phyloP scores from a whole-genome alignment of 2,888 invertebrate species.

The Ophraella communa region DNA sequence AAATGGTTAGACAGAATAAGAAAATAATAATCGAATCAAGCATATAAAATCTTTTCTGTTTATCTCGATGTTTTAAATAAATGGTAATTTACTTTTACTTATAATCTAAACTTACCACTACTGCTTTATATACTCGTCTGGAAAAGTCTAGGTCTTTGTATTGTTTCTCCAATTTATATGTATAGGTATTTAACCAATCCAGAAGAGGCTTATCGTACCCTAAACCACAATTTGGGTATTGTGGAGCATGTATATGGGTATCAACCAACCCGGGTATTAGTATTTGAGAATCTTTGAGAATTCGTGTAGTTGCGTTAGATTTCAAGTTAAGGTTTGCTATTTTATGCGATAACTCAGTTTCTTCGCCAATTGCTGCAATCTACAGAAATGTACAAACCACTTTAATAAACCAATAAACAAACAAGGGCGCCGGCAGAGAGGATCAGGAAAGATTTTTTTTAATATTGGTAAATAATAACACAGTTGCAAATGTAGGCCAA shows the following conservation, averaged over 20 bases:
- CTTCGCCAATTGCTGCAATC: constrained; percentile 59
- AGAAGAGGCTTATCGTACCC: constrained; percentile 81
- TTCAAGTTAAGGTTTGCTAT: constrained; percentile 45
- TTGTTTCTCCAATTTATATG: constrained; percentile 81
- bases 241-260: constrained; percentile 89
- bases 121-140: constrained; percentile 71
- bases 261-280: constrained; percentile 89
- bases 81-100: not conserved
- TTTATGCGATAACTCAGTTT: constrained; percentile 49
- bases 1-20: not conserved
- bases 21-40: not conserved
- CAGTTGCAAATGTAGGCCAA: too few relatives aligned
- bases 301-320: constrained; percentile 29
- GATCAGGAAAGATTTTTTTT: too few relatives aligned
- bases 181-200: constrained; percentile 86
- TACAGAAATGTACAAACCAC: constrained; percentile 41
- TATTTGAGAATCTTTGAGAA: constrained; percentile 65
- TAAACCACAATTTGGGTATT: constrained; percentile 84
- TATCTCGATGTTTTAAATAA: too few relatives aligned
- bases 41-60: too few relatives aligned
- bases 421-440: too few relatives aligned
- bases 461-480: too few relatives aligned
- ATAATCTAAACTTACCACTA: constrained; percentile 71
- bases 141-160: constrained; percentile 76
- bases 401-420: too few relatives aligned